Base-by-base conservation (phyloP, 2,888 invertebrate species). In the Lasioglossum pauxillum region DNA sequence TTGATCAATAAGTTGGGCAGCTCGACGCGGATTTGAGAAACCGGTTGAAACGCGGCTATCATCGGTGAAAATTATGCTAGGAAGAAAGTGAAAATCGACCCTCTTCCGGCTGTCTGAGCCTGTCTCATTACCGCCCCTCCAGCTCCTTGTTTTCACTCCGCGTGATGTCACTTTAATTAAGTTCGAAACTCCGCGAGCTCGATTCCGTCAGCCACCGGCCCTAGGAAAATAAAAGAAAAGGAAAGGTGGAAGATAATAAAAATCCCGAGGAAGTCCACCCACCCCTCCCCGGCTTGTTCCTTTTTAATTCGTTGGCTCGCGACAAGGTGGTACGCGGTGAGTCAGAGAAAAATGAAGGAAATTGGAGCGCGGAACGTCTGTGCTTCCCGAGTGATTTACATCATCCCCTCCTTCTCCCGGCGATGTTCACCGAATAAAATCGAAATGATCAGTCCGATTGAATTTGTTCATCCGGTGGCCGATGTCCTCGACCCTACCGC, bases 381-480 rank as follows among this genome's bases (percentile, higher is more conserved):
- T 31, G 31, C 31, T 23, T 23, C 75, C 16, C 71, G 38, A 57
- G 78, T 67, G 86, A 83, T 87, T 83, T 81, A 78, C 86, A 81
- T 78, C 86, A 81, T 78, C 83, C 12, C 46, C 14, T 14, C n/a
- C n/a, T 27, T 53, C 49, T 35, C 49, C 53, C 31, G 41, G 23
- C 23, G 53, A 23, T n/a, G 57, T 57, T n/a, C 75, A 5, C 5
- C 12, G 46, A 46, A 64, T 38, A 75, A 81, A 64, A 83, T 64
- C 53, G 76, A 81, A 80, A 76, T 81, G 86, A 86, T 87, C 67
- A 49, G 27, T 78, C 80, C 80, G 86, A 87, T 87, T 83, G 86
- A 81, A 86, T 87, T 83, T 86, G 78, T 67, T 79, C 80, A 83
- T 60, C 75, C 85, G 73, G 1, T 16, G 64, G 27, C 31, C 64